Percentiles rank a stretch among this genome's conserved stretches.
These are phyloP conservation scores for Loriculus beryllinus DNA, from an alignment of 2,797 vertebrate species.

Conservation along the genomic window DNA sequence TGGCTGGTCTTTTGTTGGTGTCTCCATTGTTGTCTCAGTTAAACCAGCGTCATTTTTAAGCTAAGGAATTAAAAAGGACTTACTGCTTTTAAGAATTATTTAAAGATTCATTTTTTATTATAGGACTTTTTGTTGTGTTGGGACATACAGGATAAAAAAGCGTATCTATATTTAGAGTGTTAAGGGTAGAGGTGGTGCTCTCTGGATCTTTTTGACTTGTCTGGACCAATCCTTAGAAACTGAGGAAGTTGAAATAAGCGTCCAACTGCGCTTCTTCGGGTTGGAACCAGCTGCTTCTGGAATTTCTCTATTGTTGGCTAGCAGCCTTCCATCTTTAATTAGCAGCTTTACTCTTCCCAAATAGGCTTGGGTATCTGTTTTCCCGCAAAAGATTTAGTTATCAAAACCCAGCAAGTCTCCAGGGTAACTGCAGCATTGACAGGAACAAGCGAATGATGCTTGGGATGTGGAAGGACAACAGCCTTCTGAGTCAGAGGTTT, in stretches of 20 bases:
- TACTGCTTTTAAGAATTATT: background rate
- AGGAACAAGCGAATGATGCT: background rate
- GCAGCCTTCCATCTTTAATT: background rate
- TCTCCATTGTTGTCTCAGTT: background rate
- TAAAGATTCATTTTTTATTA: background rate
- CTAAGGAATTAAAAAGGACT: background rate
- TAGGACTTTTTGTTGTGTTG: background rate
- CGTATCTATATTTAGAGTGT: background rate
- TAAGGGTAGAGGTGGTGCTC: background rate
- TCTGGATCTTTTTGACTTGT: background rate
- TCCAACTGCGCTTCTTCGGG: background rate
- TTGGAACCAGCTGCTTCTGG: background rate
- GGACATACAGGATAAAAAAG: background rate
- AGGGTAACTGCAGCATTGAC: background rate
- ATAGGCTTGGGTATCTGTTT: background rate
- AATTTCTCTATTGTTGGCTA: background rate
- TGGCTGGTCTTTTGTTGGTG: background rate
- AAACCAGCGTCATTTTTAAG: background rate
- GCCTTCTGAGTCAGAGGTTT: conserved; percentile 7
- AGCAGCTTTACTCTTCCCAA: background rate
- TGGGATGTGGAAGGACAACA: background rate
- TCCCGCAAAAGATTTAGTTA: background rate
- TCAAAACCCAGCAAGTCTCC: background rate
- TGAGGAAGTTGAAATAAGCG: background rate
- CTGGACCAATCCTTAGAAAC: background rate